These are phyloP conservation scores for Myotis daubentonii DNA, from an alignment of 2,797 vertebrate genomes.

Conservation along the genomic window DNA sequence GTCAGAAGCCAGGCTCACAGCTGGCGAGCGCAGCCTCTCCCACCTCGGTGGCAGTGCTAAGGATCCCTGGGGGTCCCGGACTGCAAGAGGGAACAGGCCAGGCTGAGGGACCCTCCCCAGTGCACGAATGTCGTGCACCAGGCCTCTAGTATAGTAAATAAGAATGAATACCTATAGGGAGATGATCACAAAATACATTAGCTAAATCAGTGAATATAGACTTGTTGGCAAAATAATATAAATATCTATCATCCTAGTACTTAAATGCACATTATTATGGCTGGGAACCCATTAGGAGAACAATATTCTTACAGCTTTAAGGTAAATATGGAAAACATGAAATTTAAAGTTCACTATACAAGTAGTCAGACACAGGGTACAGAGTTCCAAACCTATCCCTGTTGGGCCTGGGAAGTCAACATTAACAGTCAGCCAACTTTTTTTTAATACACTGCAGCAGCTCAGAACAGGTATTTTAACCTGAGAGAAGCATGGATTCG, in stretches of 20 bases:
- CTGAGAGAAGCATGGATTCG: neutral
- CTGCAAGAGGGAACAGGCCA: accelerated
- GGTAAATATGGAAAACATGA: neutral
- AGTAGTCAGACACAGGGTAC: neutral
- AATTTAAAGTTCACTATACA: neutral
- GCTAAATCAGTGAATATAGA: neutral
- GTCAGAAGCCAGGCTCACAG: too few relatives aligned
- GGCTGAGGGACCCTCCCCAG: too few relatives aligned
- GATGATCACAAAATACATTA: constrained; percentile 14
- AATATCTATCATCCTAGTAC: neutral
- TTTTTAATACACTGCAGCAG: neutral
- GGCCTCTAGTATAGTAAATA: neutral
- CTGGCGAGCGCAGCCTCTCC: too few relatives aligned
- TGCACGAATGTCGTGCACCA: too few relatives aligned
- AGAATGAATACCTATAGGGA: neutral
- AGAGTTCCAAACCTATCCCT: neutral
- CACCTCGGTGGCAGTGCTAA: too few relatives aligned
- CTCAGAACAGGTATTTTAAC: neutral
- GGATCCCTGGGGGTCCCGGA: too few relatives aligned
- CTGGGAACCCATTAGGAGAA: neutral
- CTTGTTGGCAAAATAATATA: neutral
- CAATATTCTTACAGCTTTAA: constrained; percentile 19
- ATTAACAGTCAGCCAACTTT: neutral
- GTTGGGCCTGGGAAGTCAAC: neutral
- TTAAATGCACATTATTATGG: neutral